A percentile compares a stretch with the other conserved stretches of the same genome.
Conservation (phyloP, 2,797 vertebrate species). For the Anabas testudineus region DNA sequence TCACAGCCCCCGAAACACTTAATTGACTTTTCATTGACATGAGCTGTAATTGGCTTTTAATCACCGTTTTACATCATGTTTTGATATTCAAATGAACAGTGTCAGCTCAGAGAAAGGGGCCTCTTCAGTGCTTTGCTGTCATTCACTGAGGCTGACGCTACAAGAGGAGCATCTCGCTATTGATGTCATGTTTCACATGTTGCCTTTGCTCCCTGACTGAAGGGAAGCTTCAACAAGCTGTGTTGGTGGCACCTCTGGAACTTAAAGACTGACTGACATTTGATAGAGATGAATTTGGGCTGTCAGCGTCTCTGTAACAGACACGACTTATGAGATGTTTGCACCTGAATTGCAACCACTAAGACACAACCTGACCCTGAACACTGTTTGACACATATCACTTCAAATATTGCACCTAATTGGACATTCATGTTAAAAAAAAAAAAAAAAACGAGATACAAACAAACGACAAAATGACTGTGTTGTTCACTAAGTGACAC, state of each 20-base stretch:
- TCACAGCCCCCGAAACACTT: slow-evolving; percentile 67
- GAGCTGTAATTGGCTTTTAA: slow-evolving; percentile 83
- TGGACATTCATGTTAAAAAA: too few species aligned
- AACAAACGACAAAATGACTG: too few species aligned
- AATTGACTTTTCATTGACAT: slow-evolving; percentile 78
- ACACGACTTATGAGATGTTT: not conserved
- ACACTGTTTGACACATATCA: too few species aligned
- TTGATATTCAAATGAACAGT: slow-evolving; percentile 83
- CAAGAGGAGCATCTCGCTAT: slow-evolving; percentile 31
- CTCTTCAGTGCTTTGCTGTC: slow-evolving; percentile 58
- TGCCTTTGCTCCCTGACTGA: slow-evolving; percentile 16
- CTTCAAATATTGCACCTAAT: too few species aligned
- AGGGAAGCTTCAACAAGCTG: slow-evolving; percentile 12
- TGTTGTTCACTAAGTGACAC: too few species aligned
- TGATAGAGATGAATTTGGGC: slow-evolving; percentile 19
- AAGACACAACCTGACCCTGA: too few species aligned
- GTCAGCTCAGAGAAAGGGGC: slow-evolving; percentile 64
- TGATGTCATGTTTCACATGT: slow-evolving; percentile 51
- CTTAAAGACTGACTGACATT: slow-evolving; percentile 27
- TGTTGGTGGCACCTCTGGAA: slow-evolving; percentile 27
- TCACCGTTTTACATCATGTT: slow-evolving; percentile 83
- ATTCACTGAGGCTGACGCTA: slow-evolving; percentile 40
- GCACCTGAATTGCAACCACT: not conserved
- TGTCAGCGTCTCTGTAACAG: not conserved
- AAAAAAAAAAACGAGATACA: too few species aligned